Conservation (phyloP, 2,113 vertebrate species). For the Microcebus jonahi region DNA sequence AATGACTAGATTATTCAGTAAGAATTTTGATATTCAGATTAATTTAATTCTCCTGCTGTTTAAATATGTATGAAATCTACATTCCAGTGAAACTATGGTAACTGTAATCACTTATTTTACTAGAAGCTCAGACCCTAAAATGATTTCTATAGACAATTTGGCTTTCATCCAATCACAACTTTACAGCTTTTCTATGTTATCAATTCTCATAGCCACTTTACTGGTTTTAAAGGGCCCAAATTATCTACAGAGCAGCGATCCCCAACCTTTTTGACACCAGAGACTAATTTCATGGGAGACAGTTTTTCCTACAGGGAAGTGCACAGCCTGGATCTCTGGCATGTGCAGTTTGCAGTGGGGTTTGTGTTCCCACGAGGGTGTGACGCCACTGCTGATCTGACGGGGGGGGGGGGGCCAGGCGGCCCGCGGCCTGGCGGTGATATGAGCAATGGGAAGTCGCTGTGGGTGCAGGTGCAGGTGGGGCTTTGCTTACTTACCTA, state of each 20-base stretch:
- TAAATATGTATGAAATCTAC: not conserved
- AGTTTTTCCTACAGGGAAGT: too few relatives aligned
- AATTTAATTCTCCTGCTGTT: conserved; percentile 25
- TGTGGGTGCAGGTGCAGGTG: too few relatives aligned
- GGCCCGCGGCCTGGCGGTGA: too few relatives aligned
- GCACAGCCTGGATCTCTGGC: too few relatives aligned
- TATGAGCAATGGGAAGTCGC: too few relatives aligned
- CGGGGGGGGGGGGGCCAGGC: too few relatives aligned
- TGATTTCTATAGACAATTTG: conserved; percentile 45
- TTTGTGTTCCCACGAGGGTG: too few relatives aligned
- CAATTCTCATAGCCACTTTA: conserved; percentile 9
- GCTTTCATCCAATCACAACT: conserved; percentile 42
- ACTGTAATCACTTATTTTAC: conserved; percentile 30
- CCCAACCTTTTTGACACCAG: too few relatives aligned
- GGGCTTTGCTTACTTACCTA: too few relatives aligned
- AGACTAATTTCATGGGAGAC: too few relatives aligned
- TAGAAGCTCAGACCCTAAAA: conserved; percentile 19
- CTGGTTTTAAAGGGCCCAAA: conserved; percentile 29
- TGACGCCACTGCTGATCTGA: too few relatives aligned
- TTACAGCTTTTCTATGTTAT: conserved; percentile 31
- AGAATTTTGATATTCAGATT: conserved; percentile 6
- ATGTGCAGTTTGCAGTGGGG: too few relatives aligned
- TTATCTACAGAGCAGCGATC: not conserved
- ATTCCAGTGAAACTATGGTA: conserved; percentile 25
- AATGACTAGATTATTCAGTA: conserved; percentile 32